Conservation (phyloP, 1,140 invertebrate genomes). For the Nylanderia fulva region DNA sequence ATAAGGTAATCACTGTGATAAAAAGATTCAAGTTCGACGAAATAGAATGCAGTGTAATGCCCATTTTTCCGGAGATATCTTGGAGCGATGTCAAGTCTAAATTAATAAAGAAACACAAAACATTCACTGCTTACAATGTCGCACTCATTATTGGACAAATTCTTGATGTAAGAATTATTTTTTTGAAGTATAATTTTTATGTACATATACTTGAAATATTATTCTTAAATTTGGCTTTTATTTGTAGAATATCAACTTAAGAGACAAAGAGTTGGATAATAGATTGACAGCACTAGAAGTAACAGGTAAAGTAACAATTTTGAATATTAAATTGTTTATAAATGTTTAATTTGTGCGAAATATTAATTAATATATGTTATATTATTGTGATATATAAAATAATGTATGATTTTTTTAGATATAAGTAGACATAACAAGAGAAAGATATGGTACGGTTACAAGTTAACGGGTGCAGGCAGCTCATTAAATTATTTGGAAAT, state of each 20-base stretch:
- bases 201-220: constrained; percentile 19
- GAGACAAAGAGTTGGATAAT: constrained; percentile 59
- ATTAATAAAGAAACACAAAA: constrained; percentile 74
- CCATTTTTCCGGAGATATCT: constrained; percentile 78
- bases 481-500: constrained; percentile 13
- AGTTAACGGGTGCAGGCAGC: constrained; percentile 58
- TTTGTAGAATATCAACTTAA: constrained; percentile 60
- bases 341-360: not conserved
- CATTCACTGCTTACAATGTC: constrained; percentile 69
- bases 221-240: constrained; percentile 21
- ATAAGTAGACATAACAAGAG: constrained; percentile 77
- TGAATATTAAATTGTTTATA: not conserved
- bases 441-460: constrained; percentile 78
- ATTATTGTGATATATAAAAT: constrained; percentile 9
- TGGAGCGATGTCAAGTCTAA: constrained; percentile 73
- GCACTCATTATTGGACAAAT: constrained; percentile 64
- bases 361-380: not conserved
- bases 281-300: constrained; percentile 73
- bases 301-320: constrained; percentile 70
- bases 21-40: constrained; percentile 81
- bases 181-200: not conserved
- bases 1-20: constrained; percentile 60
- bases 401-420: constrained; percentile 72
- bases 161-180: constrained; percentile 70
- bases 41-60: constrained; percentile 74